Percentiles rank a stretch among this genome's conserved stretches.
These are phyloP conservation scores for Porphyrio hochstetteri DNA, from an alignment of 2,113 vertebrate genomes.

Conservation along the genomic window DNA sequence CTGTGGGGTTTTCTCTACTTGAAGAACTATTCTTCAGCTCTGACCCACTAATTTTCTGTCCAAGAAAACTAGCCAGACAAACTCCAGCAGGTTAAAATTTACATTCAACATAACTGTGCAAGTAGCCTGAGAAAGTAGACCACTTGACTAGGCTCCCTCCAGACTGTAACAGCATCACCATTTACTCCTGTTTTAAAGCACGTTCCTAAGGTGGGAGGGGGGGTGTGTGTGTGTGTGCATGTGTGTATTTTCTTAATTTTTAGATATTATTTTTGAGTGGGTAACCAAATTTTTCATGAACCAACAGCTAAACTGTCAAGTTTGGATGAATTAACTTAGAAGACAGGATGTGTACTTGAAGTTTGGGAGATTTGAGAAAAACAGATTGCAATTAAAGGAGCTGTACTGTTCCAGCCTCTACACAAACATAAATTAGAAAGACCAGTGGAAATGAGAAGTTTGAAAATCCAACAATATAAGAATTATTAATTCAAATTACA, in stretches of 20 bases:
- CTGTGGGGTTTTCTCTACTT: fast-evolving
- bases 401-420: neutral
- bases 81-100: neutral
- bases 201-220: neutral
- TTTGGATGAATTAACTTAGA: neutral
- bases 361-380: neutral
- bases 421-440: neutral
- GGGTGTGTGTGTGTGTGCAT: too few relatives aligned
- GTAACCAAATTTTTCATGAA: neutral
- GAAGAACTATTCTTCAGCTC: neutral
- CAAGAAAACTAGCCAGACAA: neutral
- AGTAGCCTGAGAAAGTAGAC: neutral
- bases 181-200: neutral
- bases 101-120: neutral
- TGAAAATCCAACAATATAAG: neutral
- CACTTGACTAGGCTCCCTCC: neutral
- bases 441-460: neutral
- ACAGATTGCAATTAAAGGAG: neutral
- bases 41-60: neutral
- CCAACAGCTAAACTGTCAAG: neutral
- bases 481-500: neutral
- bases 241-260: neutral
- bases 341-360: neutral
- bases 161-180: neutral
- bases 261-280: neutral